Evolutionary conservation across 2,113 vertebrate species (phyloP).

Genomic region (Telmatochromis sp.): DNA sequence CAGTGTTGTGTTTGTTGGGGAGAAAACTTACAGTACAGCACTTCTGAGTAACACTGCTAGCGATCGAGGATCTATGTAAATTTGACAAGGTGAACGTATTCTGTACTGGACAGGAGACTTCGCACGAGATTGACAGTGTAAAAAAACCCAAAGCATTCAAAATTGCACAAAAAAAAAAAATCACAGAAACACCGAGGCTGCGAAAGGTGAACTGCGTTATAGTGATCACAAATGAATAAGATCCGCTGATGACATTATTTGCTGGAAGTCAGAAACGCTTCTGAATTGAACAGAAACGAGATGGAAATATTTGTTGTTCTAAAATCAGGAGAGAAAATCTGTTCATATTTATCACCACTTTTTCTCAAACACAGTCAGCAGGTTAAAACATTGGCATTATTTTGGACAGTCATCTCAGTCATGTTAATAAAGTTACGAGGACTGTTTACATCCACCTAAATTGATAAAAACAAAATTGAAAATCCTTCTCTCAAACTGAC

Average conservation of each 20-base stretch:
- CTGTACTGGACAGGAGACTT: neutral
- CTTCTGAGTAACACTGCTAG: neutral
- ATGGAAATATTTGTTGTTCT: neutral
- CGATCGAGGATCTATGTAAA: neutral
- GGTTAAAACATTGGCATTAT: neutral
- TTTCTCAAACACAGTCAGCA: neutral
- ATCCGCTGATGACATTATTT: neutral
- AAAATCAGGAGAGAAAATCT: neutral
- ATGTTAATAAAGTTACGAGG: neutral
- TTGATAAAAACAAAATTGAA: neutral
- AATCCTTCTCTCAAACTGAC: neutral
- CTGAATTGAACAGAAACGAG: neutral
- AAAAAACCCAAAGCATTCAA: neutral
- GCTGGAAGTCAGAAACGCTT: neutral
- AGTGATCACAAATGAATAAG: neutral
- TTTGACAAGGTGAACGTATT: neutral
- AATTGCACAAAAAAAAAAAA: neutral
- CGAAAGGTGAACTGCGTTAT: neutral
- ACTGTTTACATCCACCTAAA: neutral
- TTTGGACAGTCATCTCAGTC: neutral
- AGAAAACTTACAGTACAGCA: neutral
- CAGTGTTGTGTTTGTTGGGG: neutral
- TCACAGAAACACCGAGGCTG: fast-evolving
- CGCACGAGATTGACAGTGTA: neutral
- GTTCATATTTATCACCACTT: neutral